Percentiles rank a stretch among this genome's conserved stretches.
These are phyloP conservation scores for Parnassius mnemosyne DNA, from an alignment of 2,888 invertebrate genomes.

Conservation along the genomic window DNA sequence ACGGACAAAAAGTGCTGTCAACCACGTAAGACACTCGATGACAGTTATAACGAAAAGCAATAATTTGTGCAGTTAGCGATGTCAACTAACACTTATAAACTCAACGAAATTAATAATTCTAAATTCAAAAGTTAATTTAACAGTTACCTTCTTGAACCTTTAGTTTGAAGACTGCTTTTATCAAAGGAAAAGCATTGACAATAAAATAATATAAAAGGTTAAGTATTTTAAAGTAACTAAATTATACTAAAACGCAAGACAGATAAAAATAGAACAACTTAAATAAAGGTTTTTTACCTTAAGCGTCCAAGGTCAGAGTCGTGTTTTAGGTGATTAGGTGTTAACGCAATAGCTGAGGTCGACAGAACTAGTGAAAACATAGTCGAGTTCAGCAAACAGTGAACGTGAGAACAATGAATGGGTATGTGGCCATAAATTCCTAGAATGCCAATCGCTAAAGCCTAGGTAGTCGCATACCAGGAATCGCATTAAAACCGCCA, in stretches of 20 bases:
- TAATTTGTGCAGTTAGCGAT: no score
- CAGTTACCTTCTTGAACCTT: no score
- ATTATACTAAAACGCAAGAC: not conserved
- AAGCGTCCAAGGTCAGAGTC: constrained; percentile 12
- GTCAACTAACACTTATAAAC: no score
- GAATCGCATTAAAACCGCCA: constrained; percentile 7
- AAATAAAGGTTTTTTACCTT: not conserved
- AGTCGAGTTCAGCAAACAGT: not conserved
- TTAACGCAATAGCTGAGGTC: not conserved
- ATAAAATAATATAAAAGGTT: not conserved
- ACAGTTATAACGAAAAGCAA: no score
- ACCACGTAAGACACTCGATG: no score
- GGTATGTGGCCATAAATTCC: constrained; percentile 19
- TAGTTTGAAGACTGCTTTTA: no score
- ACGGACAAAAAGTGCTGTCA: no score
- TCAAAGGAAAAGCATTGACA: no score
- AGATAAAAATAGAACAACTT: not conserved
- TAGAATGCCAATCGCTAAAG: constrained; percentile 13
- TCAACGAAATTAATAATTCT: no score
- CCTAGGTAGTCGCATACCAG: constrained; percentile 13
- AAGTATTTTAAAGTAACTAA: not conserved
- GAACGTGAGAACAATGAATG: constrained; percentile 19
- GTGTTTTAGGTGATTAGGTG: not conserved
- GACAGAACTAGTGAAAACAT: constrained; percentile 3
- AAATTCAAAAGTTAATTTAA: no score